phyloP scores from a whole-genome alignment of 2,113 vertebrate species.

The Sander lucioperca region DNA sequence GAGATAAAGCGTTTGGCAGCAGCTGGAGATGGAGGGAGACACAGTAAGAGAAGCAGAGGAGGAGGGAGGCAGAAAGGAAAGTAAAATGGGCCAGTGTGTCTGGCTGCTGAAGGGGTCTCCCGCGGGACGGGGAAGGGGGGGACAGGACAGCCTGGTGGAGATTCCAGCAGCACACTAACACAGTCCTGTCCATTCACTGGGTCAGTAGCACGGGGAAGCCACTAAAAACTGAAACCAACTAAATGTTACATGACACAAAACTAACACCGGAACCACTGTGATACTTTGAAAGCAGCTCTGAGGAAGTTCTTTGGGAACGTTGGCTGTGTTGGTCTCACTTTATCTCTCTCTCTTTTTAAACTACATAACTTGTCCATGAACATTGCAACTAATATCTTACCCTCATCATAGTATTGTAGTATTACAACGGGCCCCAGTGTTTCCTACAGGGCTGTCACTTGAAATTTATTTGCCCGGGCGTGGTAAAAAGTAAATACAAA shows the following conservation, averaged over 20 bases:
- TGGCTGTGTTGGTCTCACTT: not conserved
- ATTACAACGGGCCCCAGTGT: not conserved
- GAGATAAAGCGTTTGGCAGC: conserved; percentile 60
- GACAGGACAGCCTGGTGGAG: conserved; percentile 63
- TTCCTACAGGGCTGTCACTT: not conserved
- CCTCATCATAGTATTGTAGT: not conserved
- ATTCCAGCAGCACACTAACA: conserved; percentile 69
- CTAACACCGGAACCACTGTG: not conserved
- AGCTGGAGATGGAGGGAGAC: conserved; percentile 51
- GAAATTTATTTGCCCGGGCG: not conserved
- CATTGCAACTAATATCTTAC: not conserved
- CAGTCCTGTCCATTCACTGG: conserved; percentile 61
- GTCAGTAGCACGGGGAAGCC: conserved; percentile 60
- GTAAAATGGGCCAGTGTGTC: conserved; percentile 80
- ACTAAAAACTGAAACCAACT: not conserved
- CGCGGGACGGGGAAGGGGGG: conserved; percentile 63
- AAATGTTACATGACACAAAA: not conserved
- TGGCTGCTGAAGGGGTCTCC: conserved; percentile 71
- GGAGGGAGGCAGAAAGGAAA: conserved; percentile 29
- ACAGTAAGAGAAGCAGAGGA: conserved; percentile 22
- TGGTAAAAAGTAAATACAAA: too few relatives aligned
- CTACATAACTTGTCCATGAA: not conserved
- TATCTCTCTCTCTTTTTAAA: not conserved
- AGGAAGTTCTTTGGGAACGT: too few relatives aligned
- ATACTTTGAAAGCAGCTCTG: not conserved